Evolutionary conservation across 2,888 invertebrate species (phyloP).

Genomic region (Drosophila suboccidentalis): DNA sequence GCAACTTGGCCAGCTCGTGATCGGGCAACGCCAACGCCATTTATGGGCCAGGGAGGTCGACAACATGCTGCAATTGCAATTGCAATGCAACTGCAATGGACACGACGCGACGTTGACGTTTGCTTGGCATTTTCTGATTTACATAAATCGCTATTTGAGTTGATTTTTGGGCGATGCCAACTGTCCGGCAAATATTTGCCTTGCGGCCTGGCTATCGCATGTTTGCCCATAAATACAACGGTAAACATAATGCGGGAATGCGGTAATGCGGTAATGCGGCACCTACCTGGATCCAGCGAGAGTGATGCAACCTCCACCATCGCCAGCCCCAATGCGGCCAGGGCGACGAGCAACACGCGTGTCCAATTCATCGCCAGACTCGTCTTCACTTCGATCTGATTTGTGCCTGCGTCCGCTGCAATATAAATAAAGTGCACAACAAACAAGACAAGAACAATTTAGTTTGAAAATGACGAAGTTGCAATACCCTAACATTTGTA

Average conservation of each 20-base stretch:
- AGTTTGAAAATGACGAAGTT: background rate
- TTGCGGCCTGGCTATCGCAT: constrained; percentile 45
- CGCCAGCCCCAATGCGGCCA: constrained; percentile 73
- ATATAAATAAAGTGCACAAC: constrained; percentile 54
- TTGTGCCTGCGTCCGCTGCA: constrained; percentile 68
- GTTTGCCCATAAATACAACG: constrained; percentile 64
- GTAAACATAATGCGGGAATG: constrained; percentile 45
- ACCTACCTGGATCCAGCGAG: constrained; percentile 85
- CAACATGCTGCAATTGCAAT: constrained; percentile 44
- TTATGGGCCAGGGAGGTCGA: constrained; percentile 70
- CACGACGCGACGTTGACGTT: constrained; percentile 44
- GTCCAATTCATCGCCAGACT: constrained; percentile 79
- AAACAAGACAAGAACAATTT: constrained; percentile 33
- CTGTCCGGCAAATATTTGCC: constrained; percentile 67
- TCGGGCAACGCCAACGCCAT: constrained; percentile 74
- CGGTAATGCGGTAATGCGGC: constrained; percentile 16
- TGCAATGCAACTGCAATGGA: constrained; percentile 58
- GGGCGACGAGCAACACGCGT: constrained; percentile 72
- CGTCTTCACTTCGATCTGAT: constrained; percentile 41
- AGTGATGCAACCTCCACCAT: constrained; percentile 82
- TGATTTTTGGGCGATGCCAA: constrained; percentile 50
- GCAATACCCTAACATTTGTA: constrained; percentile 17
- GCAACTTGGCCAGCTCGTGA: constrained; percentile 68
- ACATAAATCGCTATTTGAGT: constrained; percentile 56
- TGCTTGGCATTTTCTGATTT: constrained; percentile 44